A percentile compares a stretch with the other conserved stretches of the same genome.
Conservation (phyloP, 2,888 invertebrate species). For the Phalera bucephala region DNA sequence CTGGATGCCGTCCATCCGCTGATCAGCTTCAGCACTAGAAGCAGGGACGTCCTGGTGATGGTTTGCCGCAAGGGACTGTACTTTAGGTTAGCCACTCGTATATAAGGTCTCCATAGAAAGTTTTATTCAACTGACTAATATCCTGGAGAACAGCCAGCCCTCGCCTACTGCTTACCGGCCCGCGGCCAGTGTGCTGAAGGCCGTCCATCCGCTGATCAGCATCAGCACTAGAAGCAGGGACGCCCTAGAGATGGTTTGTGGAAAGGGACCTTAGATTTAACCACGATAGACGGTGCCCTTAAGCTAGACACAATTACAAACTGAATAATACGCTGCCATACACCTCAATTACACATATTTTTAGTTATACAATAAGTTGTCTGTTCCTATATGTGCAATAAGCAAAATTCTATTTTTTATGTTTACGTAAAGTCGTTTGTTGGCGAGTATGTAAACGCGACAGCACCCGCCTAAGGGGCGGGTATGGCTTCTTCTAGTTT, state of each 20-base stretch:
- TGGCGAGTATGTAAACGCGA: too few relatives aligned
- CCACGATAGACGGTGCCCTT: too few relatives aligned
- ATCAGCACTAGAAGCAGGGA: slow-evolving; percentile 86
- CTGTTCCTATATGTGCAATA: too few relatives aligned
- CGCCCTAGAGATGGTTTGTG: slow-evolving; percentile 86
- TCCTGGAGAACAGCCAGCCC: slow-evolving; percentile 64
- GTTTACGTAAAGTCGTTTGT: too few relatives aligned
- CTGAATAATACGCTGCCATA: too few relatives aligned
- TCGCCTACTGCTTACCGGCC: slow-evolving; percentile 45
- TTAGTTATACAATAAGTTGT: too few relatives aligned
- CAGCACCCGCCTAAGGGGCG: too few relatives aligned
- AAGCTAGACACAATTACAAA: too few relatives aligned
- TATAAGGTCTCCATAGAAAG: slow-evolving; percentile 78
- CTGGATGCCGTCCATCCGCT: slow-evolving; percentile 87
- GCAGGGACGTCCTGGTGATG: slow-evolving; percentile 88
- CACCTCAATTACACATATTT: too few relatives aligned
- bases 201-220: slow-evolving; percentile 86
- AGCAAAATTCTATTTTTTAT: too few relatives aligned
- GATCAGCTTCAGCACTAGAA: slow-evolving; percentile 84
- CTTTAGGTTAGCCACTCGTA: too few relatives aligned
- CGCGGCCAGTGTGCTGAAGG: slow-evolving; percentile 83
- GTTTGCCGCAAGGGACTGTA: slow-evolving; percentile 89
- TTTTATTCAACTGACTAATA: slow-evolving; percentile 52
- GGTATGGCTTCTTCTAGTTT: too few relatives aligned
- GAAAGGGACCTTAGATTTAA: slow-evolving; percentile 91